These are phyloP conservation scores for Mus pahari DNA, from an alignment of 2,113 vertebrate genomes.

Conservation along the genomic window DNA sequence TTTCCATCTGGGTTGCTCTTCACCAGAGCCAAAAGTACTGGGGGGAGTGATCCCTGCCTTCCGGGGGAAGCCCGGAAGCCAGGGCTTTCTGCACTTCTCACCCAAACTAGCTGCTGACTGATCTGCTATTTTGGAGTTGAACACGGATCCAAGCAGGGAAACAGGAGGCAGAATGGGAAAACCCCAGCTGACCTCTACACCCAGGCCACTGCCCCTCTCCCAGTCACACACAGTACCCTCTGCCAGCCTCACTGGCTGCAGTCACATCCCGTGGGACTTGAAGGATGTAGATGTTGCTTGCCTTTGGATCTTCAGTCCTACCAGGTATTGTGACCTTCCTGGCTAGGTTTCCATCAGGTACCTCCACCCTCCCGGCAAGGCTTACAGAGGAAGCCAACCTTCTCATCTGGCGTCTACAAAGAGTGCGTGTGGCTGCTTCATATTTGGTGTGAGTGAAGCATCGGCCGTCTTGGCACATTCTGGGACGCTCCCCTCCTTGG, in stretches of 20 bases:
- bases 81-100: conserved; percentile 39
- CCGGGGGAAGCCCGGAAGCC: not conserved
- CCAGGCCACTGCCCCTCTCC: no score
- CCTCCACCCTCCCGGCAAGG: not conserved
- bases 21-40: conserved; percentile 16
- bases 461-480: not conserved
- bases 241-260: not conserved
- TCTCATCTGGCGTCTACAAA: not conserved
- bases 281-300: not conserved
- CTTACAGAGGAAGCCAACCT: not conserved
- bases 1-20: not conserved
- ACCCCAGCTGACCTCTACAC: not conserved
- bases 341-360: not conserved
- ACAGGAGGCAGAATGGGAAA: not conserved
- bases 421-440: not conserved
- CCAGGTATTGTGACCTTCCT: not conserved
- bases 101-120: not conserved
- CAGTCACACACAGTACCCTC: not conserved
- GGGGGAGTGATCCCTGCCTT: not conserved
- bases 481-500: not conserved
- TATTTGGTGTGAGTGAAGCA: not conserved
- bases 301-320: not conserved
- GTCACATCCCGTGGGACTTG: not conserved
- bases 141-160: not conserved
- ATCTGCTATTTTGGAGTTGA: conserved; percentile 19